Base-by-base conservation (phyloP, 2,888 invertebrate species). In the Dysmachus trigonus region DNA sequence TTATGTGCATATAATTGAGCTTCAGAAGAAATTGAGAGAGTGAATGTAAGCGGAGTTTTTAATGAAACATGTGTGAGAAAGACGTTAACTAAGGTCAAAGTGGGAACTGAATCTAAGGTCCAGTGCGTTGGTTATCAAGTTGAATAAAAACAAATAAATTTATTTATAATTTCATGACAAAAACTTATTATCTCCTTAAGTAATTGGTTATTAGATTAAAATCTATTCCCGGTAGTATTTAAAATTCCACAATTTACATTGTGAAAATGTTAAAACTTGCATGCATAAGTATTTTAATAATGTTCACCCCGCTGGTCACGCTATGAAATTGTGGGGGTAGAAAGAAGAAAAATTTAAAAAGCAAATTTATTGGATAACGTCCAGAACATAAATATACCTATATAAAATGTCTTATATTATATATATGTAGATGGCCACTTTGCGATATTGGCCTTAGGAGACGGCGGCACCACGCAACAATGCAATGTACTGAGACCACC, bases 381-480 rank as follows among this genome's bases (percentile, higher is more conserved):
- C 62, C 22, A 62, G 62, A 41, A 15, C 18, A 62, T 62, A 13
- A 2, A 10, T 33, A 5, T 47, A n/a, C n/a, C 62, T 62, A 53
- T 53, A 10, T n/a, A 62, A n/a, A n/a, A 62, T 62, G 27, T 22
- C 62, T 22, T 8, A 27, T 27, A 10, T 7, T 27, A 62, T 62
- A n/a, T n/a, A n/a, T n/a, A n/a, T n/a, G n/a, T n/a, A 62, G 62
- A 62, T 62, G 62, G 62, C 3, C 7, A 10, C 22, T 62, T 62
- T 7, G 13, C 27, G 62, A 62, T 22, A 62, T 62, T 62, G 62
- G 62, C 62, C 62, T 33, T 31, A 73, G 33, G 33, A 33, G 18
- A 33, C 30, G 15, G 38, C 38, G 7, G 33, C 33, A 74, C 74
- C 76, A 76, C 76, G 79, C 79, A 79, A 31, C 79, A 51, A 79